Percentiles rank a stretch among this genome's conserved stretches.
Conservation (phyloP, 2,113 vertebrate genomes). For the Sceloporus tristichus region DNA sequence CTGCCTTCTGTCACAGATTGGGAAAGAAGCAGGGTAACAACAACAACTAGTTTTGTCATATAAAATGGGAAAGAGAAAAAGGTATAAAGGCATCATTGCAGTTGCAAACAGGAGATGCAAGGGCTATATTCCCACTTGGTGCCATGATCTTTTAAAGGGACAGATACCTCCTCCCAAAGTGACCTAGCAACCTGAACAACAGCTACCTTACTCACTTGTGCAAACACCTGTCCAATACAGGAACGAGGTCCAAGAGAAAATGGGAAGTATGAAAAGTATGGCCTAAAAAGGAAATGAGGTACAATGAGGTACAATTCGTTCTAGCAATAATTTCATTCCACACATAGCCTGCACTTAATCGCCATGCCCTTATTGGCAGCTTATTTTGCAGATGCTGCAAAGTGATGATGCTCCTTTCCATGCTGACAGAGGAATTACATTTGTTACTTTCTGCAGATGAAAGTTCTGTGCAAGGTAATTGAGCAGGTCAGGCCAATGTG, state of each 20-base stretch:
- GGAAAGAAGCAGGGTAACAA: too few relatives aligned
- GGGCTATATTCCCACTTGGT: too few relatives aligned
- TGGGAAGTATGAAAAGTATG: conserved; percentile 83
- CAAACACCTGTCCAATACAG: conserved; percentile 89
- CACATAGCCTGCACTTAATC: neutral
- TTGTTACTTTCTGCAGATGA: too few relatives aligned
- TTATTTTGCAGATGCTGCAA: neutral
- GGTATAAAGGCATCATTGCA: too few relatives aligned
- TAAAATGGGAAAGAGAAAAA: too few relatives aligned
- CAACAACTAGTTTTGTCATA: too few relatives aligned
- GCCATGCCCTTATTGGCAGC: neutral
- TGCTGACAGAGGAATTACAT: neutral
- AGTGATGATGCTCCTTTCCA: neutral
- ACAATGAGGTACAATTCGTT: neutral
- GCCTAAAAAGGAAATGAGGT: conserved; percentile 59
- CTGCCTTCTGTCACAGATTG: too few relatives aligned
- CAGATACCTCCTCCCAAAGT: too few relatives aligned
- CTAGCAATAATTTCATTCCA: neutral
- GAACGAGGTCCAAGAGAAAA: conserved; percentile 90
- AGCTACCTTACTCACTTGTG: conserved; percentile 82
- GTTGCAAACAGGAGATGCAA: too few relatives aligned
- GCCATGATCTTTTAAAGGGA: neutral
- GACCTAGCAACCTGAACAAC: neutral
- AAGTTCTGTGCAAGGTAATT: neutral
- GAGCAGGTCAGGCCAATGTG: neutral